A percentile compares a stretch with the other conserved stretches of the same genome.
phyloP scores from a whole-genome alignment of 2,888 invertebrate genomes.

The Harmothoe impar region DNA sequence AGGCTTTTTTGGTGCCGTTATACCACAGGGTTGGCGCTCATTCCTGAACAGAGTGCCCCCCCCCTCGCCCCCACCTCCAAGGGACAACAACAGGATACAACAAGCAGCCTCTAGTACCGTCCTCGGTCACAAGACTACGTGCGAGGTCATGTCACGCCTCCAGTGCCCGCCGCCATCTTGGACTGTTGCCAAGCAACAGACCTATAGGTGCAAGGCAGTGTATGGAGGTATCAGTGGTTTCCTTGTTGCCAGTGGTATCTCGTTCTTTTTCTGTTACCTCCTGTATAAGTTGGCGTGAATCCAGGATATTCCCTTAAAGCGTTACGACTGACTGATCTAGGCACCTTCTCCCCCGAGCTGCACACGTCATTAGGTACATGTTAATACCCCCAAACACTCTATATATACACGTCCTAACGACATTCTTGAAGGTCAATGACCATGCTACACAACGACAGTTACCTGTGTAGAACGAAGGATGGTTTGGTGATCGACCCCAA shows the following conservation, averaged over 20 bases:
- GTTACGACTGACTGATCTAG: conserved; percentile 20
- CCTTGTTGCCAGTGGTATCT: not conserved
- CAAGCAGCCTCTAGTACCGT: too few relatives aligned
- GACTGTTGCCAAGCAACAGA: conserved; percentile 44
- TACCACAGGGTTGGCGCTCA: too few relatives aligned
- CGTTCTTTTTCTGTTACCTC: not conserved
- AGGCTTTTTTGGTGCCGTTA: too few relatives aligned
- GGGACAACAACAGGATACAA: too few relatives aligned
- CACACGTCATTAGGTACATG: not conserved
- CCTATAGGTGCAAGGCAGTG: conserved; percentile 36
- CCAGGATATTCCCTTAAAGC: not conserved
- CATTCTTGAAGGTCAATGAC: too few relatives aligned
- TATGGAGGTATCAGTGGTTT: not conserved
- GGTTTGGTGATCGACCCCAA: too few relatives aligned
- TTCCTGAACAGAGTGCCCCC: too few relatives aligned
- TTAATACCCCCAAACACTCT: too few relatives aligned
- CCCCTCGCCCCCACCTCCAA: too few relatives aligned
- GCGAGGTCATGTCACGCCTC: not conserved
- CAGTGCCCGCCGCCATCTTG: conserved; percentile 5
- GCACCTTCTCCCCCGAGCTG: not conserved
- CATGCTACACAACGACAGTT: too few relatives aligned
- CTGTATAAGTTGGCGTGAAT: not conserved
- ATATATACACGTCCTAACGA: too few relatives aligned
- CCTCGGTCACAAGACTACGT: not conserved
- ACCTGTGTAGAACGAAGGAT: too few relatives aligned